Base-by-base conservation (phyloP, 2,113 vertebrate species). In the Alethe castanea region DNA sequence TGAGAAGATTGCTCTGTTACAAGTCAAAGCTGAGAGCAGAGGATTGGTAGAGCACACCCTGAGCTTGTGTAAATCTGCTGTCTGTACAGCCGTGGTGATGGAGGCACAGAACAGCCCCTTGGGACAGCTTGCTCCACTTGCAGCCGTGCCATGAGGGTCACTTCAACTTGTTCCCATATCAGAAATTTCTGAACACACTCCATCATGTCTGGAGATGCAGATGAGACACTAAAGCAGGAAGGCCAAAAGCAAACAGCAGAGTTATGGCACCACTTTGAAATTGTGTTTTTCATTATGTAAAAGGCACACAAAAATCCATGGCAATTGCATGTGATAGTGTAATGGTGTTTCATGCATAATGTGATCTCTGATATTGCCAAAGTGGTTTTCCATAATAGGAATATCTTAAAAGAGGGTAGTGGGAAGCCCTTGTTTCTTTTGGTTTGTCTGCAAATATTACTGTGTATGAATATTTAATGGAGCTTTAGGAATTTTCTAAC, bases 401-500 rank as follows among this genome's bases (percentile, higher is more conserved):
- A 17, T 90, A 40, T 66, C 74, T 88, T 47, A 33, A 59, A 92
- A 66, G 35, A 33, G 22, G 7, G 4, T 33, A 59, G 19, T 50
- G 18, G 20, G 56, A 83, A 86, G 38, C 44, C 52, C 42, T 88
- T 9, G 0, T n/a, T 83, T 91, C 47, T 95, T 67, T 62, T 26
- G 24, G 29, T 84, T 91, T 92, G 53, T 62, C 73, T 90, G 74
- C 42, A 85, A 6, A 42, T 66, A 70, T 72, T 38, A 36, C 36
- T 53, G 5, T 53, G 25, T 82, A 45, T 92, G 50, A 93, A 86
- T 92, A 90, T 93, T 93, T 90, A 92, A 64, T 23, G 38, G 56
- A 59, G 47, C 79, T 77, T 87, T 80, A 60, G 56, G 86, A 88
- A 88, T 88, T 94, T 96, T 76, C n/a, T 91, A 31, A 24, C 74